Percentiles rank a stretch among this genome's conserved stretches.
phyloP scores from a whole-genome alignment of 2,113 vertebrate genomes.

The Pelecanoides urinatrix region DNA sequence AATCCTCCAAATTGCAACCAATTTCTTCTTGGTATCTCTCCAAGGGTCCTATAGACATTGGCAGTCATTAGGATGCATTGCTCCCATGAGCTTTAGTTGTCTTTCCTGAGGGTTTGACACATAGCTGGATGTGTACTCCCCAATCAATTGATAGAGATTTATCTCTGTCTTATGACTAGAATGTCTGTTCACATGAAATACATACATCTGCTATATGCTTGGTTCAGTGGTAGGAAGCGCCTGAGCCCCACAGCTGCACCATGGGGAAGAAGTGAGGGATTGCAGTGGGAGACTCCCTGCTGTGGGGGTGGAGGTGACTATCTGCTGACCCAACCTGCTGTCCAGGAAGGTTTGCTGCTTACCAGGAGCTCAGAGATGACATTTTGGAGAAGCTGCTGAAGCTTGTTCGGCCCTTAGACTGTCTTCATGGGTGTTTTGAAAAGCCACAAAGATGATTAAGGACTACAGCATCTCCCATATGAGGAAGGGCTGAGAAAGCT shows the following conservation, averaged over 20 bases:
- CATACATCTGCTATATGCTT: neutral
- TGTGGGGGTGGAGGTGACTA: neutral
- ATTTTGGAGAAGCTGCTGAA: neutral
- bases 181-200: neutral
- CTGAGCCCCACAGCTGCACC: neutral
- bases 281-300: neutral
- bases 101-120: neutral
- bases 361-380: neutral
- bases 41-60: neutral
- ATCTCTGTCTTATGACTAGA: neutral
- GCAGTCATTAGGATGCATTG: neutral
- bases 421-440: neutral
- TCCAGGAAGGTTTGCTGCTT: neutral
- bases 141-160: neutral
- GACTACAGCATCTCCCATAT: neutral
- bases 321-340: neutral
- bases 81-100: neutral
- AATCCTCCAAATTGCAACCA: neutral
- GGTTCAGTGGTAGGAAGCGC: neutral
- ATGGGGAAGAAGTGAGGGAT: neutral
- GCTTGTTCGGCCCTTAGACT: fast-evolving
- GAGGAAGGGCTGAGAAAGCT: neutral
- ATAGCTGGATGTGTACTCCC: neutral
- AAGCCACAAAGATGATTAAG: neutral
- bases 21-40: neutral